Conservation (phyloP, 1,140 invertebrate species). For the Drosophila mayri region DNA sequence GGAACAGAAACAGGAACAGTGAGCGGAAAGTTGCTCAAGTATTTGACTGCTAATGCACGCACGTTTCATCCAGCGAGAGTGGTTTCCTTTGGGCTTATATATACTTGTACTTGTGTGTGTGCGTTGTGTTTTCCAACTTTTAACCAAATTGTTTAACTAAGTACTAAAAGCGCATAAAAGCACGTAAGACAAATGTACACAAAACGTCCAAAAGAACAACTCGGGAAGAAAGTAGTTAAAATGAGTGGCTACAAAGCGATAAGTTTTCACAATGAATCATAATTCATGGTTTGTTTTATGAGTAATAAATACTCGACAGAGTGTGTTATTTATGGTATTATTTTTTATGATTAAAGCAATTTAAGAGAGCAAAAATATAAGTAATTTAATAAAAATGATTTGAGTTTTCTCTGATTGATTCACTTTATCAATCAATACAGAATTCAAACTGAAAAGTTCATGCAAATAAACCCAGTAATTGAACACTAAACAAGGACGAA, state of each 20-base stretch:
- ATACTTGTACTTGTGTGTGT: constrained; percentile 3
- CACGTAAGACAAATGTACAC: constrained; percentile 57
- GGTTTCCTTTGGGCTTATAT: constrained; percentile 15
- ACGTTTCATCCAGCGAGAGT: constrained; percentile 45
- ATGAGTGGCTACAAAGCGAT: constrained; percentile 30
- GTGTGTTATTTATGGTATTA: neutral
- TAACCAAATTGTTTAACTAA: constrained; percentile 82
- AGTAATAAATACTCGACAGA: neutral
- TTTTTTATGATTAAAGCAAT: too few relatives aligned
- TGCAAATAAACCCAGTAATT: constrained; percentile 38
- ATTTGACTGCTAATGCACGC: constrained; percentile 71
- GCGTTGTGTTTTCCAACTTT: constrained; percentile 64
- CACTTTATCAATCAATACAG: too few relatives aligned
- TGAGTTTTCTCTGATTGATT: too few relatives aligned
- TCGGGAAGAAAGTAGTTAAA: constrained; percentile 31
- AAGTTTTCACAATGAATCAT: constrained; percentile 31
- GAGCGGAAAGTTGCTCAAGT: constrained; percentile 43
- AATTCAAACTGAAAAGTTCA: constrained; percentile 18
- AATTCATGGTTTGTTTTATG: constrained; percentile 7
- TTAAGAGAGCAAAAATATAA: too few relatives aligned
- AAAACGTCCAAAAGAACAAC: constrained; percentile 31
- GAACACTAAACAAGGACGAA: constrained; percentile 5
- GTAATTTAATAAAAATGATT: too few relatives aligned
- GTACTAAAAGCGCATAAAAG: constrained; percentile 72
- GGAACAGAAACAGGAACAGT: constrained; percentile 26